Conservation (phyloP, 2,797 vertebrate species). For the Cebuella pygmaea region DNA sequence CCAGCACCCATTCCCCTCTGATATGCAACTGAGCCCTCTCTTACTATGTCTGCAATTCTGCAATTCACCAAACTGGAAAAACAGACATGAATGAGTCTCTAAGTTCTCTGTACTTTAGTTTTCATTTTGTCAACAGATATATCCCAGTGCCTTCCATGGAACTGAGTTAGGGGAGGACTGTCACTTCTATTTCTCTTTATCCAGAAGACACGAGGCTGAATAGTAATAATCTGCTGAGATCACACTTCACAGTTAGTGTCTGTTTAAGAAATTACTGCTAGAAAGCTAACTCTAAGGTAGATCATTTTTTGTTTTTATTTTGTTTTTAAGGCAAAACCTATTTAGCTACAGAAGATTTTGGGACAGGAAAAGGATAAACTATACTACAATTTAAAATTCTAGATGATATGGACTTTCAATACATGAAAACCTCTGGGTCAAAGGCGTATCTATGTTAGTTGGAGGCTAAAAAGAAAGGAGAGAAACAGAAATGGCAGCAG, state of each 20-base stretch:
- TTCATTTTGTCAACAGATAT: conserved; percentile 5
- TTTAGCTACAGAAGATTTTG: not conserved
- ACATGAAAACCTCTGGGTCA: not conserved
- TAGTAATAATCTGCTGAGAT: not conserved
- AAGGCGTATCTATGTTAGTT: not conserved
- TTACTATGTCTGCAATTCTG: not conserved
- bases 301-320: not conserved
- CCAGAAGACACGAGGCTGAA: not conserved
- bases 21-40: not conserved
- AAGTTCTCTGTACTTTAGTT: not conserved
- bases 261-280: not conserved
- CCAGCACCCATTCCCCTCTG: not conserved
- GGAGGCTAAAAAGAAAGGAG: conserved; percentile 1
- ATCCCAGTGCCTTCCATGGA: not conserved
- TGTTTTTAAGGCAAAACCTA: not conserved
- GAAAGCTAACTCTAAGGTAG: not conserved
- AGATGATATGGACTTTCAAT: not conserved
- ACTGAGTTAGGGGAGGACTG: not conserved
- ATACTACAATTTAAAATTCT: conserved; percentile 20
- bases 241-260: not conserved
- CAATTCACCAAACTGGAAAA: conserved; percentile 16
- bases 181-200: conserved; percentile 8
- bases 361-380: not conserved
- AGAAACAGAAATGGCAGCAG: not conserved
- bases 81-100: not conserved